Evolutionary conservation across 2,113 vertebrate species (phyloP).

Genomic region (Prionailurus viverrinus): DNA sequence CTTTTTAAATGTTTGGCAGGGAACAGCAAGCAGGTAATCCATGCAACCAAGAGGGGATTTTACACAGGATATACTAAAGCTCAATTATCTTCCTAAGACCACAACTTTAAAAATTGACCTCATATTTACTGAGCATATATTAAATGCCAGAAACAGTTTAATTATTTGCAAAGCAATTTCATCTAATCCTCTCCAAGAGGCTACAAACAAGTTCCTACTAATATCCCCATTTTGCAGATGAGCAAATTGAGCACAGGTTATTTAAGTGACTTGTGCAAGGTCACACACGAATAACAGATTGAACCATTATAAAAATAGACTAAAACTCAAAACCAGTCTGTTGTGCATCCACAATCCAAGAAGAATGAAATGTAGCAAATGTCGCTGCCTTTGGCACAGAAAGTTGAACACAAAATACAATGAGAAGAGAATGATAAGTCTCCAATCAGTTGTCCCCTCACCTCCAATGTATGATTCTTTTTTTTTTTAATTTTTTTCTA

Average conservation of each 20-base stretch:
- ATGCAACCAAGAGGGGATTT: background rate
- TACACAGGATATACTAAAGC: background rate
- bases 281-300: background rate
- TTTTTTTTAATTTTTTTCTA: too few relatives aligned
- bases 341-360: background rate
- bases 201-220: background rate
- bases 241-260: background rate
- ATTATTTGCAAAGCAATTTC: background rate
- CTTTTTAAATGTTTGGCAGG: background rate
- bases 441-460: background rate
- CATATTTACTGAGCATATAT: background rate
- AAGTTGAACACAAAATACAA: background rate
- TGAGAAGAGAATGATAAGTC: background rate
- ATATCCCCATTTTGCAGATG: background rate
- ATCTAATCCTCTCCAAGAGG: background rate
- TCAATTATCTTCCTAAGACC: background rate
- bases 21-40: background rate
- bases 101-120: background rate
- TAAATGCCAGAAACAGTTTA: background rate
- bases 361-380: slow-evolving; percentile 7
- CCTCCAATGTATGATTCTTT: background rate
- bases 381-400: background rate
- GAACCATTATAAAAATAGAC: background rate
- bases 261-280: background rate
- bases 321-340: background rate